Evolutionary conservation across 92 coral and sea anemone species (phyloP), one percentile per base, ranked within the genome.

Genomic region (Bergia sp.): DNA sequence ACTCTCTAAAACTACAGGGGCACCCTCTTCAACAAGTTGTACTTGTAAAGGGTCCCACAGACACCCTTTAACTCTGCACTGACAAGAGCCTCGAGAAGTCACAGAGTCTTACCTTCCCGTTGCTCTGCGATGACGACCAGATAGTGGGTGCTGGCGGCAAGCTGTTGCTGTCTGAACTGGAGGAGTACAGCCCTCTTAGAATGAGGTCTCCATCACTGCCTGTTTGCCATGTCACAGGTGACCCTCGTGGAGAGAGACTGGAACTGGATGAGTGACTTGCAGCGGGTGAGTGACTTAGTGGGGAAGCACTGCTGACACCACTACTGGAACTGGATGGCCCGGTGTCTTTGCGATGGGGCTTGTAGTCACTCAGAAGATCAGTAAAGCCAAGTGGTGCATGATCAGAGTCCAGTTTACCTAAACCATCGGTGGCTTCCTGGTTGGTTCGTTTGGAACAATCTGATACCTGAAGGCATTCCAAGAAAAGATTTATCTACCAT

Each of bases 241-340:
- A 91, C 43, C 87, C 87, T 15, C 87, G 45, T 45, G 93, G 94
- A 3, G 92, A 90, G 77, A 90, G 76, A 80, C 93, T 90, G 55
- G 96, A 93, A 74, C 89, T 77, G 13, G 98, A 95, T 7, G 98
- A 93, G 81, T 95, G 96, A 75, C 96, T 93, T 36, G 95, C 97
- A 23, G 96, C 92, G 6, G 99, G 99, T 38, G 99, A 97, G 91
- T 92, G 99, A 65, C 98, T 95, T 18, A 94, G 94, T n/a, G 99
- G 98, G 57, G 99, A 97, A 49, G 95, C 92, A 88, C 99, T 95
- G 87, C 99, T 95, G 82, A 97, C 99, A 39, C 99, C 99, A 66
- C 99, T 97, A 80, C 98, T 96, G 76, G 91, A 91, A 76, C 96
- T 96, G 0, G 96, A 93, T 81, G 92, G 80, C 37, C 92, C 83